These are phyloP conservation scores for Antechinus stuartii DNA, from an alignment of 2,113 vertebrate species.

Conservation along the genomic window DNA sequence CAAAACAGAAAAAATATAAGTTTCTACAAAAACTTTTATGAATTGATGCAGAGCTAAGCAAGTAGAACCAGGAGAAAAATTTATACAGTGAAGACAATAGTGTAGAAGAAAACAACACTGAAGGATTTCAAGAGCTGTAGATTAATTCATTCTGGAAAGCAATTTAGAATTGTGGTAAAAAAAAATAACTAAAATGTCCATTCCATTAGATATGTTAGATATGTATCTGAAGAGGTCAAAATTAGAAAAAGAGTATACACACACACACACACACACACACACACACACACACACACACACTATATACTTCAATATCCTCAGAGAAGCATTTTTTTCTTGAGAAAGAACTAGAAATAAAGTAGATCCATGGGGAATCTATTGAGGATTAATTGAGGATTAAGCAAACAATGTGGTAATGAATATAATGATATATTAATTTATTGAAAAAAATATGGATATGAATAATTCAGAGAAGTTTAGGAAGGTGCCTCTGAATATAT, in stretches of 20 bases:
- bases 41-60: background rate
- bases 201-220: background rate
- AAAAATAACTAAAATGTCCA: background rate
- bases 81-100: background rate
- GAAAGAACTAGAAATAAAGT: background rate
- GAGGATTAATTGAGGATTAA: background rate
- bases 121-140: background rate
- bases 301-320: background rate
- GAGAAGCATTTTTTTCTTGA: background rate
- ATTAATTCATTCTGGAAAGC: background rate
- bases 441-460: background rate
- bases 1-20: conserved; percentile 28
- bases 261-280: too few species aligned
- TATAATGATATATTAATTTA: background rate
- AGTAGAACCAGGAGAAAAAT: background rate
- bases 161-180: background rate
- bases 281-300: too few species aligned
- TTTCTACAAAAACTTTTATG: background rate
- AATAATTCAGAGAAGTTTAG: background rate
- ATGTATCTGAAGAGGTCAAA: background rate
- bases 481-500: background rate
- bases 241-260: background rate
- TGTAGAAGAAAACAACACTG: background rate
- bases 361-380: background rate
- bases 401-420: background rate